Base-by-base conservation (phyloP, 2,113 vertebrate species). In the Lophius piscatorius region DNA sequence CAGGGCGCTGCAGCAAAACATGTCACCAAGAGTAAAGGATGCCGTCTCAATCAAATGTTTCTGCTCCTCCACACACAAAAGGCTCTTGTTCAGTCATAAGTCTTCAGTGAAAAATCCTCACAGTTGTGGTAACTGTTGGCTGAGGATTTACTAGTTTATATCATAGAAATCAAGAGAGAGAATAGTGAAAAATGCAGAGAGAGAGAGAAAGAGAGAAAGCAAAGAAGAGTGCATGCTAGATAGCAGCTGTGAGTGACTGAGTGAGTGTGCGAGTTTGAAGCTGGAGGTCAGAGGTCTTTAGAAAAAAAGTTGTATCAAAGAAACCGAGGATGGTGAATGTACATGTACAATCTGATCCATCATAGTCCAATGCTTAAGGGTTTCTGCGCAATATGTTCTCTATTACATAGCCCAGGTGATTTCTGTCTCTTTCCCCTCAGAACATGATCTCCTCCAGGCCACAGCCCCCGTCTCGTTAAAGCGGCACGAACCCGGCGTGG, bases 341-440 rank as follows among this genome's bases (percentile, higher is more conserved):
- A 70, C 78, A 85, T 84, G 82, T 79, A 84, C 63, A 81, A 70
- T 88, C 70, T 85, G 81, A 80, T 87, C 77, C 76, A 76, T 65
- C 76, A 79, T 72, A 64, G 78, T 58, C 69, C 70, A n/a, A 66
- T 88, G 85, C 91, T 91, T 87, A 83, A 70, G 84, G 88, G 74
- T 88, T 65, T 79, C 82, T 79, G 78, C 87, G 89, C 92, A 94
- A 92, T 94, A 88, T 96, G 95, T 94, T 95, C 93, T 92, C 92
- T 90, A 93, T 98, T 96, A 96, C 92, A 94, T 62, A 92, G 91
- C 62, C 93, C 94, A 94, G 93, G 94, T 95, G 92, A 96, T 94
- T 94, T 79, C 78, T 81, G 79, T 83, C 81, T 76, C 82, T 89
- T 85, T 81, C 85, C 81, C 88, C 87, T 89, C 87, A 83, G 92